A percentile compares a stretch with the other conserved stretches of the same genome.
phyloP scores from a whole-genome alignment of 2,888 invertebrate species.

The Galerucella calmariensis region DNA sequence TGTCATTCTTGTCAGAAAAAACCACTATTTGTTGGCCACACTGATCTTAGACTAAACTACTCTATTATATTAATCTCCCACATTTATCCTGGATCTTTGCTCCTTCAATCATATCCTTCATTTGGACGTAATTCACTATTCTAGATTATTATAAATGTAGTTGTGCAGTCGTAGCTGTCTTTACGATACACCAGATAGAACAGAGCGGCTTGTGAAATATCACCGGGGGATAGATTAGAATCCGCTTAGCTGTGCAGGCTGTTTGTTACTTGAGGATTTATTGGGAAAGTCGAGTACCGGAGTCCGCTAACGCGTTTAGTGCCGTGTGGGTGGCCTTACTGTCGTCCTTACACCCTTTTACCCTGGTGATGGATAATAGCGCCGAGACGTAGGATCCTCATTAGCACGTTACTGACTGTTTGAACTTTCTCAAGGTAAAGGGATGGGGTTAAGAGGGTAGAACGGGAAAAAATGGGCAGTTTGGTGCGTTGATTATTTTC shows the following conservation, averaged over 20 bases:
- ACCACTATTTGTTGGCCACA: too few species aligned
- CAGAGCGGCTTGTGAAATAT: slow-evolving; percentile 61
- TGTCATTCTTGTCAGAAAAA: too few species aligned
- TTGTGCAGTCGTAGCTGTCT: slow-evolving; percentile 1
- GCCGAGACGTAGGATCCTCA: slow-evolving; percentile 56
- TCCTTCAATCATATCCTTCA: too few species aligned
- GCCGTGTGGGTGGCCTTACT: slow-evolving; percentile 59
- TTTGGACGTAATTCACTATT: not conserved
- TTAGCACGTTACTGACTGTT: slow-evolving; percentile 58
- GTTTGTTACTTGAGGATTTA: slow-evolving; percentile 63
- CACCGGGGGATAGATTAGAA: slow-evolving; percentile 64
- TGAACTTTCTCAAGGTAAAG: slow-evolving; percentile 19
- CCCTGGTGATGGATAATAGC: slow-evolving; percentile 61
- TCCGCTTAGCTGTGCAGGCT: slow-evolving; percentile 61
- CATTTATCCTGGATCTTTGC: too few species aligned
- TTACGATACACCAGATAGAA: slow-evolving; percentile 31
- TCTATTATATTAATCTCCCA: too few species aligned
- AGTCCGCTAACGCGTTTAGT: slow-evolving; percentile 62
- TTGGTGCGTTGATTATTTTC: not conserved
- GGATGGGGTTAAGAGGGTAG: not conserved
- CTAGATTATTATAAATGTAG: not conserved
- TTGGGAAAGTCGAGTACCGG: slow-evolving; percentile 57
- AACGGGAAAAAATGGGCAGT: not conserved
- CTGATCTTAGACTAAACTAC: too few species aligned
- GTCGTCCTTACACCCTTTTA: slow-evolving; percentile 51